phyloP scores from a whole-genome alignment of 2,888 invertebrate genomes.

The Temnothorax unifasciatus region DNA sequence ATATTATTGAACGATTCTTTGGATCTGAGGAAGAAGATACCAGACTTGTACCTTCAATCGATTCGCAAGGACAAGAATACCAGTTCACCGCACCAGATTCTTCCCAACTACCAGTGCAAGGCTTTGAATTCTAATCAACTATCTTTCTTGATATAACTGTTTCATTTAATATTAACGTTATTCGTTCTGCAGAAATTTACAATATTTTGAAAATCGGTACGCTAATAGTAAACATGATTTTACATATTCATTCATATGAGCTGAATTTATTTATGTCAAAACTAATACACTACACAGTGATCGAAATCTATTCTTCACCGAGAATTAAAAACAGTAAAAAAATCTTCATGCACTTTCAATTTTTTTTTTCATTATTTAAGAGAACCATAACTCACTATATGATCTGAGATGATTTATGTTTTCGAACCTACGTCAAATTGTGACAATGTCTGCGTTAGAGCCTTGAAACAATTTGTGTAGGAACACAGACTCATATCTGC shows the following conservation, averaged over 20 bases:
- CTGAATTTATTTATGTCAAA: conserved; percentile 63
- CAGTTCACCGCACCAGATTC: conserved; percentile 86
- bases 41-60: conserved; percentile 92
- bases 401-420: conserved; percentile 66
- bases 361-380: conserved; percentile 60
- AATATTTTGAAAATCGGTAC: conserved; percentile 64
- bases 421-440: conserved; percentile 68
- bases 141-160: conserved; percentile 67
- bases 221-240: conserved; percentile 56
- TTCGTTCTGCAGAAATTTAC: conserved; percentile 59
- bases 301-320: conserved; percentile 59
- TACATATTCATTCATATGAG: conserved; percentile 55
- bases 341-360: conserved; percentile 64
- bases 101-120: conserved; percentile 90
- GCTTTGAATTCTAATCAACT: conserved; percentile 92
- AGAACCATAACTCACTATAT: conserved; percentile 56
- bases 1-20: conserved; percentile 98
- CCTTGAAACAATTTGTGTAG: conserved; percentile 60
- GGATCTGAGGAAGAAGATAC: conserved; percentile 96
- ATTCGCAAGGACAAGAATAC: conserved; percentile 91
- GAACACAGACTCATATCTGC: conserved; percentile 57
- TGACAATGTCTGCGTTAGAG: conserved; percentile 57
- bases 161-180: conserved; percentile 69
- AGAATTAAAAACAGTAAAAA: conserved; percentile 65
- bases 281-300: conserved; percentile 44